Percentiles rank a stretch among this genome's conserved stretches.
These are phyloP conservation scores for Trachelus iudaicus DNA, from an alignment of 2,888 invertebrate species.

Conservation along the genomic window DNA sequence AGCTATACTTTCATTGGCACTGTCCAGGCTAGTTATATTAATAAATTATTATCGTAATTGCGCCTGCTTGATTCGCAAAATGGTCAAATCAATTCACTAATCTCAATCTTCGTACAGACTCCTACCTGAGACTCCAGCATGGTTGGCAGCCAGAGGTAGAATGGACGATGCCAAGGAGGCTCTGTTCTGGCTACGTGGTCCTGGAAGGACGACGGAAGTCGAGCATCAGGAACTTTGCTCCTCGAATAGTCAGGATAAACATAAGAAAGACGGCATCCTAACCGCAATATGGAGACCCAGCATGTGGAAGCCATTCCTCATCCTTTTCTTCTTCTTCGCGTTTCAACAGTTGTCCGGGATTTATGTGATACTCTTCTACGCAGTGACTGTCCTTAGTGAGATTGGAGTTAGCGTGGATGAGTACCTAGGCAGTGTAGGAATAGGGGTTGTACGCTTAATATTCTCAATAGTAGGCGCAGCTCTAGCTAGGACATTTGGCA, in stretches of 20 bases:
- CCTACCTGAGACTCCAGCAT: slow-evolving; percentile 78
- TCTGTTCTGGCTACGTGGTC: slow-evolving; percentile 75
- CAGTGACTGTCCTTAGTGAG: slow-evolving; percentile 77
- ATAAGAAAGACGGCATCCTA: slow-evolving; percentile 30
- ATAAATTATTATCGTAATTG: not conserved
- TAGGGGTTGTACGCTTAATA: slow-evolving; percentile 74
- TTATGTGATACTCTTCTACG: slow-evolving; percentile 79
- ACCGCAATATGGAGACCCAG: slow-evolving; percentile 64
- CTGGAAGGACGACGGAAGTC: slow-evolving; percentile 72
- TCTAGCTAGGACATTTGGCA: slow-evolving; percentile 73
- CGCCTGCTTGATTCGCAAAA: not conserved
- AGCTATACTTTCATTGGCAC: slow-evolving; percentile 53
- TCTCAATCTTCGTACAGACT: slow-evolving; percentile 50
- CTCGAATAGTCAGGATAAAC: slow-evolving; percentile 51
- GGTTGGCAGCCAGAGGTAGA: slow-evolving; percentile 73
- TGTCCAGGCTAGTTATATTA: slow-evolving; percentile 37
- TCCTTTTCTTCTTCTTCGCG: slow-evolving; percentile 74
- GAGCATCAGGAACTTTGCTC: slow-evolving; percentile 74
- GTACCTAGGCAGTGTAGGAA: slow-evolving; percentile 76
- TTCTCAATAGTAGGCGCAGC: slow-evolving; percentile 77
- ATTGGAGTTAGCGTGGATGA: slow-evolving; percentile 75
- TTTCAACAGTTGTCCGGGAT: slow-evolving; percentile 81
- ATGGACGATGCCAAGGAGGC: slow-evolving; percentile 72
- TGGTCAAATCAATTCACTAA: not conserved
- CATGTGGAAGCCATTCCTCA: slow-evolving; percentile 76